Evolutionary conservation across 2,113 vertebrate species (phyloP), one percentile per base, ranked within the genome.

Genomic region (Notarius lentiginosus): DNA sequence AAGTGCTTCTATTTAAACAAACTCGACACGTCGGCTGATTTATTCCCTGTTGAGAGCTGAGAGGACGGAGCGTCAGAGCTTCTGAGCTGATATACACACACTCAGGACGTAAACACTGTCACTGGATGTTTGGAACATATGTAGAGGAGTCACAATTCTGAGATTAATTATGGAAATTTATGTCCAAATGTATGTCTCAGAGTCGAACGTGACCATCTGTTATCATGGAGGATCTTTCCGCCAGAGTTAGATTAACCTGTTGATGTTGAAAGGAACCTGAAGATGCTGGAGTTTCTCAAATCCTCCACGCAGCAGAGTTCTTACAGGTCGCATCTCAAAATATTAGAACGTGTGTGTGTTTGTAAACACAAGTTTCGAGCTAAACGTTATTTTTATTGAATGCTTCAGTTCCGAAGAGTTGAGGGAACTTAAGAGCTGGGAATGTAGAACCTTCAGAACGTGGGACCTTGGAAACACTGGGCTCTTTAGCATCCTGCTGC

Each of bases 1-100:
- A 63, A 85, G 84, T 66, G 84, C 84, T 79, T 79, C 73, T 79
- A 4, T 79, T 76, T 85, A 85, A 85, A 85, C 84, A 85, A 51
- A 2, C 84, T 24, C 12, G 47, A 79, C 84, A 85, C 41, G 60
- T 65, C 61, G 49, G 60, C 84, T 79, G 84, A 66, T 79, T 79
- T 79, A 85, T 85, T 76, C 75, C 20, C n/a, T 14, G 18, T 7
- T 22, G 56, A 63, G n/a, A 85, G 72, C n/a, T 0, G 30, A 11
- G 72, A 65, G 58, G 73, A 76, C 3, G 70, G 14, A 34, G 12
- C 53, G 6, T 75, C 65, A 58, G 30, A 55, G 84, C 34, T 65
- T 51, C 53, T 8, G 41, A 12, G 49, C 79, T 12, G 22, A 79
- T 41, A 10, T 12, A 34, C 15, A 34, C 27, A 58, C 77, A 79